Evolutionary conservation across 1,140 invertebrate genomes (phyloP), one percentile per base, ranked within the genome.

Genomic region (Gonatopus flavifemur): DNA sequence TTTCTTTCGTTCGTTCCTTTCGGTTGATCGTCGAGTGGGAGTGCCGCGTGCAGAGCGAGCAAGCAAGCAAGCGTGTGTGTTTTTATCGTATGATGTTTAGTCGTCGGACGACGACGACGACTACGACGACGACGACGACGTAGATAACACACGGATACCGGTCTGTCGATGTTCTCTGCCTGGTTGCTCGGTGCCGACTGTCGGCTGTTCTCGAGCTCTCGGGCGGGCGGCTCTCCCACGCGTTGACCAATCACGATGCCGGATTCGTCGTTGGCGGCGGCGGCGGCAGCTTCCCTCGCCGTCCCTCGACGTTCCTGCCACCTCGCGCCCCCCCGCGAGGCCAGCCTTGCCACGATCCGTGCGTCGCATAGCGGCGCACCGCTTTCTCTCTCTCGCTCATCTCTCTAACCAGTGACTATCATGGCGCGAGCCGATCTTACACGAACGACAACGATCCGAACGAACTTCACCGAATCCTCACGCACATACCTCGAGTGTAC

Each of bases 141-240:
- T n/a, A n/a, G n/a, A n/a, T n/a, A n/a, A n/a, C n/a, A n/a, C 45
- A 19, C 49, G 55, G 56, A 40, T 30, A 46, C 38, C 43, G 46
- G 42, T 56, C 24, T 31, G 39, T 55, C 65, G 59, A 61, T 47
- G 44, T 56, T 56, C 41, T 63, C 67, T 57, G 59, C 54, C 59
- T 69, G 70, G 54, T 63, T 74, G 72, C 71, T 72, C 73, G 67
- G 62, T 61, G 63, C 63, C 64, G 69, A 73, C 70, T 73, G 73
- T 56, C 66, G 65, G 59, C 59, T 48, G 59, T 57, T 60, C 57
- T 59, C 45, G 60, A 49, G 51, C 57, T 57, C 64, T 66, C 70
- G 66, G 62, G 67, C 70, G 72, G 70, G 72, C 67, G 70, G 72
- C 70, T 75, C 76, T 75, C 74, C 74, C 70, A 75, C 73, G 72